A percentile compares a stretch with the other conserved stretches of the same genome.
These are phyloP conservation scores for Archocentrus centrarchus DNA, from an alignment of 2,113 vertebrate species.

Conservation along the genomic window DNA sequence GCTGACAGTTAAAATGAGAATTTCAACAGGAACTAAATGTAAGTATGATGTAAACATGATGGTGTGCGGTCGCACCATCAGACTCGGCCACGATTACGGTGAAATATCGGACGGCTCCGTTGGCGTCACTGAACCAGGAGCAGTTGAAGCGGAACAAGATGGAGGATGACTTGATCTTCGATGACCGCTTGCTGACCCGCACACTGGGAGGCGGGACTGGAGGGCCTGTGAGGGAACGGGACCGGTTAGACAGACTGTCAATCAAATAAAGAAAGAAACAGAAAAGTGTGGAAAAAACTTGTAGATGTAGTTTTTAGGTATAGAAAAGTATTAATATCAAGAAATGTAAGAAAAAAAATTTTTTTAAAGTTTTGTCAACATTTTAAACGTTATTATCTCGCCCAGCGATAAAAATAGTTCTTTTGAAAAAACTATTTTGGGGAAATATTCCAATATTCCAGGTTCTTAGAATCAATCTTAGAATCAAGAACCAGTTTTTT, in stretches of 20 bases:
- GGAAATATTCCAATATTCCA: no score
- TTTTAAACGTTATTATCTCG: no score
- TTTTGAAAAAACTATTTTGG: no score
- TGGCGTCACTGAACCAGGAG: constrained; percentile 97
- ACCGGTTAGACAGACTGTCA: constrained; percentile 2
- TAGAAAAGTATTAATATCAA: no score
- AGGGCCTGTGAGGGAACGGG: constrained; percentile 81
- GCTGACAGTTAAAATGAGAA: not conserved
- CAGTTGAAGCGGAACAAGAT: constrained; percentile 98
- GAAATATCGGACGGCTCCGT: constrained; percentile 92
- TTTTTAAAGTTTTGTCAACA: no score
- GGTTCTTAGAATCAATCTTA: no score
- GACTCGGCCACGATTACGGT: constrained; percentile 91
- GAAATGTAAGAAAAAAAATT: no score
- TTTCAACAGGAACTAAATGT: not conserved
- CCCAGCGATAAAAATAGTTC: no score
- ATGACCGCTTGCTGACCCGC: constrained; percentile 85
- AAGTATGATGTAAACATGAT: not conserved
- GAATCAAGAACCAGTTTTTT: no score
- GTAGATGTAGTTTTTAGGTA: no score
- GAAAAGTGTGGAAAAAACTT: no score
- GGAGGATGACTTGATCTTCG: constrained; percentile 88
- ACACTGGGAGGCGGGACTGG: constrained; percentile 86
- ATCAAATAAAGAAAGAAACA: not conserved
- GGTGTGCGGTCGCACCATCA: constrained; percentile 80